A percentile compares a stretch with the other conserved stretches of the same genome.
These are phyloP conservation scores for Motacilla tschutschensis DNA, from an alignment of 2,113 vertebrate genomes.

Conservation along the genomic window DNA sequence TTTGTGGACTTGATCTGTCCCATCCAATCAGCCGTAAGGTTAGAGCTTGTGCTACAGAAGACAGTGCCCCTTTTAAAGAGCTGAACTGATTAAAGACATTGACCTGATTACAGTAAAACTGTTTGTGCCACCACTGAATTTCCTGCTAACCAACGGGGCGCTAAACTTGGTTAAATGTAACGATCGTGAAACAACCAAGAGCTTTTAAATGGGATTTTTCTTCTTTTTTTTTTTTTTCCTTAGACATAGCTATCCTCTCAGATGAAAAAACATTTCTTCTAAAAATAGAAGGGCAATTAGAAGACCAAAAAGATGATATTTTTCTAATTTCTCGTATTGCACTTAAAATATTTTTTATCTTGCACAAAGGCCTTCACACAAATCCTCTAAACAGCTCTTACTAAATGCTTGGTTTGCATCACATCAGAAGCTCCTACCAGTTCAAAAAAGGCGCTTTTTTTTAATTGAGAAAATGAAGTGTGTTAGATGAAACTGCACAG, in stretches of 20 bases:
- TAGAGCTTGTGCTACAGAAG: conserved; percentile 40
- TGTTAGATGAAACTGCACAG: conserved; percentile 71
- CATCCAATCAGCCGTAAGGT: conserved; percentile 55
- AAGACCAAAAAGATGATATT: conserved; percentile 29
- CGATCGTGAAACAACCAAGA: not conserved
- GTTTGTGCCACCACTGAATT: conserved; percentile 47
- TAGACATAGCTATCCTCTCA: conserved; percentile 20
- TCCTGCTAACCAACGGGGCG: conserved; percentile 35
- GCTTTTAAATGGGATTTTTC: conserved; percentile 32
- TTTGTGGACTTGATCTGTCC: conserved; percentile 42
- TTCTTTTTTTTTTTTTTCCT: not conserved
- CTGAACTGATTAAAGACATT: conserved; percentile 60
- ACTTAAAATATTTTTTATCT: conserved; percentile 67
- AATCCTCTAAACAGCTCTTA: conserved; percentile 71
- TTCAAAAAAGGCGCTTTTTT: conserved; percentile 52
- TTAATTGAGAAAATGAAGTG: conserved; percentile 51
- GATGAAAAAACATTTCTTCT: conserved; percentile 29
- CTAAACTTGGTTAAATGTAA: conserved; percentile 30
- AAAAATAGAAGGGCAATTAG: conserved; percentile 20
- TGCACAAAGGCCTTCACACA: conserved; percentile 68
- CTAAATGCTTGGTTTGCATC: conserved; percentile 69
- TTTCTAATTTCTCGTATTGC: conserved; percentile 59
- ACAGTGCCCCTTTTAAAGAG: conserved; percentile 61
- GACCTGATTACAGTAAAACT: conserved; percentile 55
- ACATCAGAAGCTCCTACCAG: conserved; percentile 66